Evolutionary conservation across 2,797 vertebrate genomes (phyloP).

Genomic region (Sebastes iracundus): DNA sequence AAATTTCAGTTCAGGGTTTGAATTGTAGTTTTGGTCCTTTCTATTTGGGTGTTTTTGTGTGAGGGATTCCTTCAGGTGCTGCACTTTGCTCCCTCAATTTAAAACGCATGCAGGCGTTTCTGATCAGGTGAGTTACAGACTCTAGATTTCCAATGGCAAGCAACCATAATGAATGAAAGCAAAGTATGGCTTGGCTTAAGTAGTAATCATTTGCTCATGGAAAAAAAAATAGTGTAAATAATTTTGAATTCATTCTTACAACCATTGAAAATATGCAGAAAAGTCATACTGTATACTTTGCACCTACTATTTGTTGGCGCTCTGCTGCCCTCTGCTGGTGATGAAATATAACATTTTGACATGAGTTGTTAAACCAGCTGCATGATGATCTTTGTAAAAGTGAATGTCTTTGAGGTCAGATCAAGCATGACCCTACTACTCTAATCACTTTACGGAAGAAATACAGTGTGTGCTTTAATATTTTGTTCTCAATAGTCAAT

Average conservation of each 20-base stretch:
- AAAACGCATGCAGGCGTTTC: not conserved
- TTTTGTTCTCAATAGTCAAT: not conserved
- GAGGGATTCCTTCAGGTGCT: not conserved
- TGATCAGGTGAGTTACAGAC: not conserved
- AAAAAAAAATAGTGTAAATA: not conserved
- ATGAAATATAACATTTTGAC: not conserved
- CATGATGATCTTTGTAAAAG: too few relatives aligned
- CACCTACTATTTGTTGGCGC: not conserved
- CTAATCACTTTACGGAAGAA: not conserved
- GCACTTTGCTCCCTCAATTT: not conserved
- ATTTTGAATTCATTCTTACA: not conserved
- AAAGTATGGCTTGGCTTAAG: not conserved
- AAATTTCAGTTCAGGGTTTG: not conserved
- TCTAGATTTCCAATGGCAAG: not conserved
- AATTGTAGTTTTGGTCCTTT: not conserved
- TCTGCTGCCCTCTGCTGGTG: slow-evolving; percentile 55
- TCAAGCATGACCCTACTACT: not conserved
- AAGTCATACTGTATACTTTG: not conserved
- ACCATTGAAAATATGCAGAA: not conserved
- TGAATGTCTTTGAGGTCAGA: not conserved
- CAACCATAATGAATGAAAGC: not conserved
- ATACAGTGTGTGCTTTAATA: not conserved
- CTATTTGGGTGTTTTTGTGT: not conserved
- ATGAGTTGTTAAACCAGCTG: not conserved
- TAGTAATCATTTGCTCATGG: too few relatives aligned